Base-by-base conservation (phyloP, 2,113 vertebrate species). In the Raphicerus campestris region DNA sequence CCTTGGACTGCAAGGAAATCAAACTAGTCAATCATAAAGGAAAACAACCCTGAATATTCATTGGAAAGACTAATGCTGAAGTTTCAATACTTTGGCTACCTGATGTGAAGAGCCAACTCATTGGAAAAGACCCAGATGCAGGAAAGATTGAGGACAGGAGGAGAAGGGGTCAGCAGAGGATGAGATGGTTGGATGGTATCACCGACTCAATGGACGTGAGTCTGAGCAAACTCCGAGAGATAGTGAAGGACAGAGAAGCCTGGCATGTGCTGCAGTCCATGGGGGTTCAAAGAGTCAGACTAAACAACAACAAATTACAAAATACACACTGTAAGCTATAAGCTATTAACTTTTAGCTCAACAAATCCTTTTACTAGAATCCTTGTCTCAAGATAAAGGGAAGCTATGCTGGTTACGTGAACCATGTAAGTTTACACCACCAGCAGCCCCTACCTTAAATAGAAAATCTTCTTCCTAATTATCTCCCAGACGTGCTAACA, bases 201-300 rank as follows among this genome's bases (percentile, higher is more conserved):
- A 13, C 35, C 0, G 0, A 39, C 35, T 73, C n/a, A 39, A 24
- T 73, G 10, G 10, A 39, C n/a, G 0, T 13, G 20, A 73, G 20
- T 73, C 6, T 70, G 66, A 39, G 66, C n/a, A 39, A 70, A 73
- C 35, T 13, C n/a, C 0, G 0, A 11, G 66, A 39, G 10, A 6
- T 73, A 13, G 2, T 73, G 20, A 73, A 13, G 35, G 19, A 73
- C 20, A 24, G 66, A 24, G 35, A 73, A 39, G 35, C 35, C 66
- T 39, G 66, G 35, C n/a, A n/a, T 1, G 0, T 39, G 66, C 35
- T 22, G 19, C 20, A 7, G 35, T 73, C 35, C 20, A 7, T 39
- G 10, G 20, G 20, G 35, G 24, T 6, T 1, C 66, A 39, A 39
- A 39, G 32, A 35, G 20, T 73, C 35, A 20, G n/a, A 70, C n/a